Conservation (phyloP, 2,888 invertebrate species). For the Exocentrus adspersus region DNA sequence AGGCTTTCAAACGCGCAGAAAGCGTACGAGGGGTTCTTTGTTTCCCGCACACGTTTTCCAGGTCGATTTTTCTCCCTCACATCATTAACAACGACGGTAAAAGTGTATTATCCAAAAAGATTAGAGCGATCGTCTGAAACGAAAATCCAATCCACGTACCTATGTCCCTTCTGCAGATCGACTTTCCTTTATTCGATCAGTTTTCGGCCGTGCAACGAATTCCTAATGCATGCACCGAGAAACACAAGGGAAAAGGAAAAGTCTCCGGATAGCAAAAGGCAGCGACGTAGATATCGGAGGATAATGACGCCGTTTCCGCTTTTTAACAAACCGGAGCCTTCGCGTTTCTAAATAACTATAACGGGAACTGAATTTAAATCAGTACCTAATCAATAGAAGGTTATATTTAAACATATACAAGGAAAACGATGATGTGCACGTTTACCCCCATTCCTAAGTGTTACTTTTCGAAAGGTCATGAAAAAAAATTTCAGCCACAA, state of each 20-base stretch:
- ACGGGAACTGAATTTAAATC: too few relatives aligned
- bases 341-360: too few relatives aligned
- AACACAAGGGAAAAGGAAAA: background rate
- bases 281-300: background rate
- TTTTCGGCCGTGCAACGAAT: conserved; percentile 35
- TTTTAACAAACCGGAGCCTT: too few relatives aligned
- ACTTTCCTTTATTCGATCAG: conserved; percentile 38
- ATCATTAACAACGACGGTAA: conserved; percentile 33
- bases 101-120: conserved; percentile 38
- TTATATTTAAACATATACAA: too few relatives aligned
- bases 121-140: conserved; percentile 19
- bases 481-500: conserved; percentile 80
- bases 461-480: too few relatives aligned
- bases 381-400: too few relatives aligned
- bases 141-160: conserved; percentile 26
- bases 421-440: too few relatives aligned
- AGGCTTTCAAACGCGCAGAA: background rate
- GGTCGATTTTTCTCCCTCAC: conserved; percentile 27
- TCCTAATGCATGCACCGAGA: conserved; percentile 5
- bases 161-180: conserved; percentile 30
- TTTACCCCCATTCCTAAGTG: too few relatives aligned
- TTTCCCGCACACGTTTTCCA: conserved; percentile 24
- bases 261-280: background rate
- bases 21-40: background rate
- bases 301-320: background rate